Evolutionary conservation across 2,888 invertebrate species (phyloP), one percentile per base, ranked within the genome.

Genomic region (Junonia oenone): DNA sequence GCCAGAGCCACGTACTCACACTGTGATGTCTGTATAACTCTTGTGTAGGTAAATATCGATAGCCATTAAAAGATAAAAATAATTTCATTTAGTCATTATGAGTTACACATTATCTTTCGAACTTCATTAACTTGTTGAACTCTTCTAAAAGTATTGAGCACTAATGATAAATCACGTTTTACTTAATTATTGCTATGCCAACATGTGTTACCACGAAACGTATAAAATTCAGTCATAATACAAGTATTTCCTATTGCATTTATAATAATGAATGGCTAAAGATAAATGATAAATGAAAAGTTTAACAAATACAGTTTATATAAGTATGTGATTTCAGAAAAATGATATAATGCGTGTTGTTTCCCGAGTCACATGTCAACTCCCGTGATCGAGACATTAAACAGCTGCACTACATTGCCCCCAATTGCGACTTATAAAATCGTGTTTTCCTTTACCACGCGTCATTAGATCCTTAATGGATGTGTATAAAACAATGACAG

Each of bases 401-500:
- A 64, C 68, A 67, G 66, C 67, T 71, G 65, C 64, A 63, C 56
- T 62, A 65, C 67, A 72, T 68, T 74, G 67, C 59, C 63, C 62
- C 65, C 69, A 71, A 74, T 73, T 68, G 64, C 58, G 63, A 65
- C 63, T 67, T 66, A 68, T 69, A 65, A 62, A 68, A 71, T 71
- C 63, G 60, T 63, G 64, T 64, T 67, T 64, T 61, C 66, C 66
- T 68, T 68, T 65, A 68, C 67, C 66, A 68, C 67, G 68, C 67
- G 64, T 67, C 69, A 71, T 73, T 70, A 66, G 65, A 70, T 68
- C 67, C 63, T 67, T 81, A 78, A 75, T 78, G 68, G 72, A 76
- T 73, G 64, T 73, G 75, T 75, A 69, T 73, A 66, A 62, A 69
- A 65, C 72, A 73, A 72, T 78, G 71, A 77, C 76, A 76, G 72